Conservation (phyloP, 2,113 vertebrate genomes). For the Lophochroa leadbeateri region DNA sequence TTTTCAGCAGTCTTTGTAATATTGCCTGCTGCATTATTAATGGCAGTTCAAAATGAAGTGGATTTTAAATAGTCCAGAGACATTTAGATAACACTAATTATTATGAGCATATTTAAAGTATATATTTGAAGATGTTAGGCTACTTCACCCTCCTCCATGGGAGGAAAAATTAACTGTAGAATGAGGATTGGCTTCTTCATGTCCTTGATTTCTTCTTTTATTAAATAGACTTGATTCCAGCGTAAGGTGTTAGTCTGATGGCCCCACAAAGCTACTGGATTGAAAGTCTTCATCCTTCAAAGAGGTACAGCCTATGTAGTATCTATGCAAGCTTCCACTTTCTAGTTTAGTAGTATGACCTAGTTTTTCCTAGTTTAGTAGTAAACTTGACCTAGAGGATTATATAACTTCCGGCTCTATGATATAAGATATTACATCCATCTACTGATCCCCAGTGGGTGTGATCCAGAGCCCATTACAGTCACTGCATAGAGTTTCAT, state of each 20-base stretch:
- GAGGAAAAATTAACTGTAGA: not conserved
- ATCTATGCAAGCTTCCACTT: not conserved
- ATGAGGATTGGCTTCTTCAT: not conserved
- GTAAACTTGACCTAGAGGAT: not conserved
- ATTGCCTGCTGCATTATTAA: conserved; percentile 56
- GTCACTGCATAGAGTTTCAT: not conserved
- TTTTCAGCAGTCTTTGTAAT: conserved; percentile 1
- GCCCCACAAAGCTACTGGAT: not conserved
- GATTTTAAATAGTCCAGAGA: conserved; percentile 43
- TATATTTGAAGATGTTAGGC: not conserved
- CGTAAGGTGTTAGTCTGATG: not conserved
- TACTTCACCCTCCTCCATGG: not conserved
- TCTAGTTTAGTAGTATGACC: not conserved
- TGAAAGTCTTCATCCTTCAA: not conserved
- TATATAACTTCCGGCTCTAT: not conserved
- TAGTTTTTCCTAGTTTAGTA: not conserved
- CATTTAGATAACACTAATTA: conserved; percentile 43
- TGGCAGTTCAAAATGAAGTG: conserved; percentile 35
- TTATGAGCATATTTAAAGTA: not conserved
- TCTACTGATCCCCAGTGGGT: not conserved
- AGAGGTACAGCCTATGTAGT: not conserved
- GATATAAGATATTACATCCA: too few species aligned
- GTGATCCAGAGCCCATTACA: not conserved
- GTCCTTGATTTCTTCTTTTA: not conserved
- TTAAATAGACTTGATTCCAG: not conserved